phyloP scores from a whole-genome alignment of 2,888 invertebrate species.

The Ormyrus labotus region DNA sequence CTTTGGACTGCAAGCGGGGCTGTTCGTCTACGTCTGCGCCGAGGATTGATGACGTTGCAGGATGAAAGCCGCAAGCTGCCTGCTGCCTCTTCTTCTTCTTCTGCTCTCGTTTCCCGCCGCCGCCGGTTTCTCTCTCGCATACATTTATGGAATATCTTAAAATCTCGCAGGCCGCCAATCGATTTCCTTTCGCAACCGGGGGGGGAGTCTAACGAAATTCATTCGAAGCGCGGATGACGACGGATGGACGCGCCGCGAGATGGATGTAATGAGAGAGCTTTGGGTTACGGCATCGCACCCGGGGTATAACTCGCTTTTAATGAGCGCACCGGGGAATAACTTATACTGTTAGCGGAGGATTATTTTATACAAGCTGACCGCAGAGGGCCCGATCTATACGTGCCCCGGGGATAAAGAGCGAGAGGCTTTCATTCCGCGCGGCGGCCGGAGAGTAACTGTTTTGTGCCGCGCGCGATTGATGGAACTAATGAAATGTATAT shows the following conservation, averaged over 20 bases:
- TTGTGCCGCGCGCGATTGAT: too few species aligned
- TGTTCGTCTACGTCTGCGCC: constrained; percentile 72
- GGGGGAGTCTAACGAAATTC: constrained; percentile 31
- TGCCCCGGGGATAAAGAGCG: too few species aligned
- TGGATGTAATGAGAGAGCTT: constrained; percentile 12
- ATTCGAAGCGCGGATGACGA: constrained; percentile 32
- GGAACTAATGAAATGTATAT: too few species aligned
- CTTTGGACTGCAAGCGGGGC: constrained; percentile 71
- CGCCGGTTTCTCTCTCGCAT: constrained; percentile 54
- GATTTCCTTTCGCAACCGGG: constrained; percentile 29
- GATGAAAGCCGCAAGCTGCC: constrained; percentile 54
- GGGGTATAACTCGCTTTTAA: constrained; percentile 32
- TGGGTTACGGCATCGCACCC: constrained; percentile 13
- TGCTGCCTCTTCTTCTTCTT: constrained; percentile 27
- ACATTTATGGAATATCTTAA: constrained; percentile 74
- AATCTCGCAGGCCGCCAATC: constrained; percentile 64
- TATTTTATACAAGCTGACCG: constrained; percentile 18
- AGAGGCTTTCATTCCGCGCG: too few species aligned
- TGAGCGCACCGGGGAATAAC: constrained; percentile 31
- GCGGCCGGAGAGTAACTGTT: too few species aligned
- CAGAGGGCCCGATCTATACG: background rate
- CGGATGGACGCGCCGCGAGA: background rate
- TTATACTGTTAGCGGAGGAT: constrained; percentile 2
- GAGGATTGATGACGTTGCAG: constrained; percentile 72
- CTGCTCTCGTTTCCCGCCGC: constrained; percentile 40